Base-by-base conservation (phyloP, 2,797 vertebrate genomes). In the Microcaecilia unicolor region DNA sequence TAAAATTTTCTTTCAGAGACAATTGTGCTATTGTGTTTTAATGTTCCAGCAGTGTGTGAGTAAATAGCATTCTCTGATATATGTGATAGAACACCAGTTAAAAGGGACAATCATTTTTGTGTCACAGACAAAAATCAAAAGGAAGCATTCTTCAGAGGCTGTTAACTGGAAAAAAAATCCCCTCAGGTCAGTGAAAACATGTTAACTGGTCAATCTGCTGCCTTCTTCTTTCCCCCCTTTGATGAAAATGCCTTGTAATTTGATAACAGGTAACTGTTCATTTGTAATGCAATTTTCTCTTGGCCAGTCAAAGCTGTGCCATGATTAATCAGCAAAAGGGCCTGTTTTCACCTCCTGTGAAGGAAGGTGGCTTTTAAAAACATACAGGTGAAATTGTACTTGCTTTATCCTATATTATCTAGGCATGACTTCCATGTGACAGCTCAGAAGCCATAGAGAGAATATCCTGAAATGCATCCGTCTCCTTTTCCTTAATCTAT, bases 1-100 rank as follows among this genome's bases (percentile, higher is more conserved):
- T 44, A 73, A 68, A 64, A 64, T 69, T 64, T 61, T 66, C 41
- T 70, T 58, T 34, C 44, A 52, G 52, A 77, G 70, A 87, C 77
- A 85, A 81, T 83, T 61, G 31, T 28, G 31, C 58, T 55, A 74
- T 82, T 86, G 78, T 86, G 55, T 67, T 74, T 62, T 71, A 73
- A 67, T 60, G 53, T 68, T 69, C 51, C 43, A 55, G 40, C 37
- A 58, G 55, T 39, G 34, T 77, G 67, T 70, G 71, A 78, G 67
- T 80, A 81, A 83, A 81, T 78, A 77, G 64, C 64, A 76, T 78
- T 80, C 65, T 67, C 61, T 72, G 63, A 78, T 72, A 42, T 69
- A 69, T 64, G 66, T 72, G 64, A 65, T 63, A 67, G 61, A 63
- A 49, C 54, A 31, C 50, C 48, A 56, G 41, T 58, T 69, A 75